Evolutionary conservation across 2,113 vertebrate species (phyloP).

Genomic region (Silurus asotus): DNA sequence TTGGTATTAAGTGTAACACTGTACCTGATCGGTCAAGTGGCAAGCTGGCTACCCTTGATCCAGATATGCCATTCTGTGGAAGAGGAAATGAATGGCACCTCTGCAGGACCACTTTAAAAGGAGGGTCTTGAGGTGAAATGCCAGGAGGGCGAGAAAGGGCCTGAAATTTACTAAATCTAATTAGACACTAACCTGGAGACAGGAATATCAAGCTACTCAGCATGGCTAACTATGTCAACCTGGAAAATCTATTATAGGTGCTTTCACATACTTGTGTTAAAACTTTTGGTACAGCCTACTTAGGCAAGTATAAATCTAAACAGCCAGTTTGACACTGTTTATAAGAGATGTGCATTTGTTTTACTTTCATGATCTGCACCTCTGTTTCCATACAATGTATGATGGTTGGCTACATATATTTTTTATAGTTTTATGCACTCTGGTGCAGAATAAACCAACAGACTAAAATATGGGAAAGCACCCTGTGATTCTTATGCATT

Average conservation of each 20-base stretch:
- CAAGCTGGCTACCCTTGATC: constrained; percentile 71
- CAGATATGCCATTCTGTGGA: constrained; percentile 76
- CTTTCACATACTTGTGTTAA: not conserved
- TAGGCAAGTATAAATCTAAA: not conserved
- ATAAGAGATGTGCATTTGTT: not conserved
- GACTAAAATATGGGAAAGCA: not conserved
- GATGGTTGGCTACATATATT: not conserved
- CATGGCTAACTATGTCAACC: not conserved
- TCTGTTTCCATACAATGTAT: not conserved
- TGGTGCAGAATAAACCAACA: not conserved
- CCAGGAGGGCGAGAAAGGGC: constrained; percentile 71
- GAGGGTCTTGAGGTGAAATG: constrained; percentile 72
- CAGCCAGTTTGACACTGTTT: not conserved
- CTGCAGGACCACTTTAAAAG: constrained; percentile 80
- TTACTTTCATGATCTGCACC: not conserved
- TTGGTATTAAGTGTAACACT: not conserved
- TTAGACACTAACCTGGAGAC: constrained; percentile 57
- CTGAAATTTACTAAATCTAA: constrained; percentile 70
- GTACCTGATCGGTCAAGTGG: constrained; percentile 73
- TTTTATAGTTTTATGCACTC: not conserved
- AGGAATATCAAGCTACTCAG: not conserved
- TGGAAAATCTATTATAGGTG: not conserved
- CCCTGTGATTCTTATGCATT: too few species aligned
- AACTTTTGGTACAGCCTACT: not conserved
- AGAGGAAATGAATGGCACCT: constrained; percentile 81